Evolutionary conservation across 2,113 vertebrate genomes (phyloP).

Genomic region (Malaclemys terrapin): DNA sequence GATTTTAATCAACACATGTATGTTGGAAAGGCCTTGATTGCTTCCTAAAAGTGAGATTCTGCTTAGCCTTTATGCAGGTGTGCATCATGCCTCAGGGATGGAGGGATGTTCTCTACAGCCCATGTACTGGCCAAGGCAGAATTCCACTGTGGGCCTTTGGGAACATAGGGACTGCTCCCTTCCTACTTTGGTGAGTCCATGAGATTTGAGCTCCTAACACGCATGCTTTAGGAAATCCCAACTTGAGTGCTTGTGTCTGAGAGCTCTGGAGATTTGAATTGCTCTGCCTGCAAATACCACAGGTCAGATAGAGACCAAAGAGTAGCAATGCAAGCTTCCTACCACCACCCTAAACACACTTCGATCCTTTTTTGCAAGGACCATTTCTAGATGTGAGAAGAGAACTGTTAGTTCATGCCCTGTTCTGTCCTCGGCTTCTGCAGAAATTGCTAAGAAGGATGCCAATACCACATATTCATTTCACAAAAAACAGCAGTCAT

Average conservation of each 20-base stretch:
- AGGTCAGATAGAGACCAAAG: rapidly evolving
- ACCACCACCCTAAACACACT: rapidly evolving
- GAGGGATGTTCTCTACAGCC: background rate
- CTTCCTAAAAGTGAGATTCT: background rate
- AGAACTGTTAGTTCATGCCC: rapidly evolving
- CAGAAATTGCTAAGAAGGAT: background rate
- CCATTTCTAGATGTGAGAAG: rapidly evolving
- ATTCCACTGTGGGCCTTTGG: background rate
- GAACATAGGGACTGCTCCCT: background rate
- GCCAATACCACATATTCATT: background rate
- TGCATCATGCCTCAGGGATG: background rate
- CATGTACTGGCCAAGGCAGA: background rate
- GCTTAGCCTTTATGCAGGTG: background rate
- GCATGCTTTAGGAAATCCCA: background rate
- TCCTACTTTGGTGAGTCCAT: background rate
- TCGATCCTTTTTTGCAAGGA: background rate
- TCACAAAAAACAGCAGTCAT: background rate
- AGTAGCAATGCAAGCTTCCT: background rate
- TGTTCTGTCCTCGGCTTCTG: background rate
- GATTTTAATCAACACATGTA: background rate
- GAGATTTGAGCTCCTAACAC: background rate
- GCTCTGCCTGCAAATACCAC: rapidly evolving
- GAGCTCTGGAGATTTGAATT: background rate
- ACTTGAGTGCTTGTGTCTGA: background rate
- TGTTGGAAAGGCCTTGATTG: background rate